Conservation (phyloP, 2,797 vertebrate species). For the Hipposideros larvatus region DNA sequence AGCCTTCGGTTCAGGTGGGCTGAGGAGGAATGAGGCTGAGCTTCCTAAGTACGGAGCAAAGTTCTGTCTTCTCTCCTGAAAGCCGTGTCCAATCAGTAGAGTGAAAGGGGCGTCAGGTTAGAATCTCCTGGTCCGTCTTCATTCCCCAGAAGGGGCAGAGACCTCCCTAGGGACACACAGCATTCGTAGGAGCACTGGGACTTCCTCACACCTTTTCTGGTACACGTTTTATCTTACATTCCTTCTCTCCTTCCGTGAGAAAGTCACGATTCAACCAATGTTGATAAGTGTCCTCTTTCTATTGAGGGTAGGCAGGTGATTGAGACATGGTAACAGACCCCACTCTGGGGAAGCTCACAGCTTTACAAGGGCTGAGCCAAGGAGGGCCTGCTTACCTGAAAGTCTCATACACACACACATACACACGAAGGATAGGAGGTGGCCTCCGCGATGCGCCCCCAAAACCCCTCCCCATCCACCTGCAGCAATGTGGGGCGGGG, state of each 20-base stretch:
- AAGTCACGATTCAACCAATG: not conserved
- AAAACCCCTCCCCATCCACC: fast-evolving
- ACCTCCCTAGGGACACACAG: not conserved
- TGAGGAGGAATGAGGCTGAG: not conserved
- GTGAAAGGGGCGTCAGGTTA: not conserved
- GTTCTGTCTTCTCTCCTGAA: not conserved
- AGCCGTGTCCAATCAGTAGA: not conserved
- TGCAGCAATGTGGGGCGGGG: not conserved
- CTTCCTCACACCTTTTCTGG: not conserved
- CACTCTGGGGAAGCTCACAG: not conserved
- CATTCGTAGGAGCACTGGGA: not conserved
- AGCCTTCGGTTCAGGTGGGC: not conserved
- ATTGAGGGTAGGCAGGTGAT: fast-evolving
- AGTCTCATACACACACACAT: not conserved
- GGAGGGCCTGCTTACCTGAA: not conserved
- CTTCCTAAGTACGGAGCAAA: not conserved
- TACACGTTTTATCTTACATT: not conserved
- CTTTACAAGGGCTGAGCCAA: not conserved
- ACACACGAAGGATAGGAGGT: not conserved
- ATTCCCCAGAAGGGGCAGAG: not conserved
- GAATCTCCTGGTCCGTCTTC: not conserved
- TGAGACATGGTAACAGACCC: not conserved
- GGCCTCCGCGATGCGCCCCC: fast-evolving
- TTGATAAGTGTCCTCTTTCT: not conserved
- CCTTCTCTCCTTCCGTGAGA: not conserved